Base-by-base conservation (phyloP, 2,113 vertebrate species). In the Amblyopsis rosae region DNA sequence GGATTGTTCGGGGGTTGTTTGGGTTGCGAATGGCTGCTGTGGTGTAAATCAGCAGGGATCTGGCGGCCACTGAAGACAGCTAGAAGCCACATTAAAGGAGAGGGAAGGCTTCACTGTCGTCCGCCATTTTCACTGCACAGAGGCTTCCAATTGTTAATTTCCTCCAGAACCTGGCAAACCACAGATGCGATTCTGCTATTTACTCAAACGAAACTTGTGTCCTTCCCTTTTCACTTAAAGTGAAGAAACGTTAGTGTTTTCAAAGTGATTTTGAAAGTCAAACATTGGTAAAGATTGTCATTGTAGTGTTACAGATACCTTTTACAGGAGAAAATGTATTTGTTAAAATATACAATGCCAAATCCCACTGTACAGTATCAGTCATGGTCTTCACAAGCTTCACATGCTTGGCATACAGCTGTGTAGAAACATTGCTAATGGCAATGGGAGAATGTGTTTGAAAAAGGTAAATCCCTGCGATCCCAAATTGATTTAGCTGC, bases 11-110 rank as follows among this genome's bases (percentile, higher is more conserved):
- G 26, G 26, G 2, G 26, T 86, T 79, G 19, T 87, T 87, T 80
- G 60, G 75, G 59, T 79, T 72, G 62, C 77, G 72, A 76, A 70
- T 81, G 67, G 70, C 63, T 66, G 77, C 81, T 73, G 81, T 69
- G 73, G 84, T 85, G 79, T 88, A 88, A 88, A 90, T 87, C 81
- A 86, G 70, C n/a, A 45, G 65, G 74, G 62, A 77, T 72, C 59
- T 84, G 79, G 82, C 82, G 16, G 81, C 73, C 76, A 75, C 61
- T 50, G 79, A 84, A 26, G 82, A 81, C 79, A 76, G 79, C 67
- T 59, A n/a, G 10, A 73, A 81, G 69, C 84, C 84, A 88, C 82
- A 87, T 90, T 69, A 89, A 85, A 88, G 74, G 58, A 59, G 65
- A 55, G 62, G 57, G 72, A 55, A 46, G 58, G 51, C 72, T 75